Conservation (phyloP, 1,140 invertebrate genomes). For the Cydia amplana region DNA sequence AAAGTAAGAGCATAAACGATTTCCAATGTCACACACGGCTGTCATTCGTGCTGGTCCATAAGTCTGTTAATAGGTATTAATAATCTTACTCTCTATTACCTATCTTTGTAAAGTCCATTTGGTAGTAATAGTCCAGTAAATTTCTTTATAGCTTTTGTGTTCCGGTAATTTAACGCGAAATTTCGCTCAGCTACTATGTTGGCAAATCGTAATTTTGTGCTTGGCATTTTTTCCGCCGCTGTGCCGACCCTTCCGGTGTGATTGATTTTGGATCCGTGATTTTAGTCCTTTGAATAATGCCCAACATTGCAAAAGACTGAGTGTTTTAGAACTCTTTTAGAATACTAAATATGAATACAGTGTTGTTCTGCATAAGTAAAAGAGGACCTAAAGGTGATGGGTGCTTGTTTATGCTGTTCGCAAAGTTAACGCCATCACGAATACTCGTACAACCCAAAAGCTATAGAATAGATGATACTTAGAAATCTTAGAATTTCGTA, state of each 20-base stretch:
- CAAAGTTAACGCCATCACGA: too few species aligned
- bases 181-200: slow-evolving; percentile 17
- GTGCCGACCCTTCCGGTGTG: slow-evolving; percentile 1
- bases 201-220: slow-evolving; percentile 29
- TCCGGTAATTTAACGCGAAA: not conserved
- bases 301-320: slow-evolving; percentile 20
- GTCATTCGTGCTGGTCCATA: not conserved
- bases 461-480: too few species aligned
- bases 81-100: not conserved
- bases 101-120: not conserved
- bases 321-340: not conserved
- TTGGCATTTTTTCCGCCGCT: slow-evolving; percentile 13
- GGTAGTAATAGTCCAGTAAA: slow-evolving; percentile 1
- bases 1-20: not conserved
- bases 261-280: slow-evolving; percentile 32
- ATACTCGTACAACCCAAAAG: too few species aligned
- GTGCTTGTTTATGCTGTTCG: not conserved
- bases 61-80: too few species aligned
- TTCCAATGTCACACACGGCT: not conserved
- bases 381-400: not conserved
- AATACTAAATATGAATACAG: not conserved
- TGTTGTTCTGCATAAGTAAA: not conserved
- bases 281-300: slow-evolving; percentile 26
- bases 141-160: slow-evolving; percentile 9
- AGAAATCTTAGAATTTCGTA: too few species aligned